Evolutionary conservation across 2,888 invertebrate species (phyloP), one percentile per base, ranked within the genome.

Genomic region (Tetranychus piercei): DNA sequence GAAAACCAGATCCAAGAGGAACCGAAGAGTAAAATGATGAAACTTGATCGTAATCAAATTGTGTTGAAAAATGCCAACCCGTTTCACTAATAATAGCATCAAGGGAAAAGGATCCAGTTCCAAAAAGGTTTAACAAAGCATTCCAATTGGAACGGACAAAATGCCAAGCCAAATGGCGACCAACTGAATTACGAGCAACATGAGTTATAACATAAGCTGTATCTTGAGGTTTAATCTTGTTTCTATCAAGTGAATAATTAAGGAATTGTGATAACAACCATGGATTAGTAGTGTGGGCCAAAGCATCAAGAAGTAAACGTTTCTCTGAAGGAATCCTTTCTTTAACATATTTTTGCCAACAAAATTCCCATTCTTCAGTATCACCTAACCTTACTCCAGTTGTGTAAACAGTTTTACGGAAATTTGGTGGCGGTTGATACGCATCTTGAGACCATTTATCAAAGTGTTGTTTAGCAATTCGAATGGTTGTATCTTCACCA

Each of bases 71-170:
- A 44, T 78, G 76, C 43, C 79, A 78, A 3, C 80, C 77, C 9
- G 80, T 78, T 22, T 78, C 77, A 34, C 79, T 79, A 45, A 82
- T 79, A 7, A 82, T 77, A 5, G 77, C 75, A 22, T 79, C 76
- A 78, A 82, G 77, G 6, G 79, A 78, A 75, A 82, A 81, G 1
- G 81, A 79, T 7, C 79, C 78, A 22, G 75, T 75, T n/a, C 77
- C 77, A 45, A 76, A 76, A 34, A 74, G 44, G 15, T 22, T 18
- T 15, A 77, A 22, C n/a, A 76, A 22, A 11, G 67, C 44, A 18
- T 85, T 83, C 89, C 89, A 89, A 79, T 89, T 87, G 1, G 88
- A 87, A 80, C 88, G 86, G 44, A 90, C 82, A 81, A 89, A 89
- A 78, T 88, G 84, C 89, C 89, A 90, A 1, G 89, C 88, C 70